Conservation (phyloP, 2,888 invertebrate species). For the Synergus itoensis region DNA sequence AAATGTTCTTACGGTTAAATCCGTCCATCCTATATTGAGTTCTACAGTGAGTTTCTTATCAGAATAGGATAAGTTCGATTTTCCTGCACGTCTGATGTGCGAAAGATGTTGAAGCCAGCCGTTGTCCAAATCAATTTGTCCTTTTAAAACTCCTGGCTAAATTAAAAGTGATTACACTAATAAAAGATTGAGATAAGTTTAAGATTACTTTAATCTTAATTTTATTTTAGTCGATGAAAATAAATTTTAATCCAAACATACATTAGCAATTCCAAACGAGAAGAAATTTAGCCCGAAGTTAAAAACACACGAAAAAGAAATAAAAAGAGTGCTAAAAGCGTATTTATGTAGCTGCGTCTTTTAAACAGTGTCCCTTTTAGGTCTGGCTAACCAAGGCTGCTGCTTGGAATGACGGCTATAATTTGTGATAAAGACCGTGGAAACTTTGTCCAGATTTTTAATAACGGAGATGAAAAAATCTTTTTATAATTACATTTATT, state of each 20-base stretch:
- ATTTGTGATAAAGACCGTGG: neutral
- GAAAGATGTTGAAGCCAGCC: conserved; percentile 66
- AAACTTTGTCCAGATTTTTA: conserved; percentile 4
- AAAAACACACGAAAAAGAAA: neutral
- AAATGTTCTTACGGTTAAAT: conserved; percentile 60
- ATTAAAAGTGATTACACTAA: conserved; percentile 11
- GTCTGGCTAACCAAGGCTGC: neutral
- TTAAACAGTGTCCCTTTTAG: neutral
- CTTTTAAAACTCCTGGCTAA: conserved; percentile 57
- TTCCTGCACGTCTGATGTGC: conserved; percentile 57
- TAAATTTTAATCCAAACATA: neutral
- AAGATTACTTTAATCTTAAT: neutral
- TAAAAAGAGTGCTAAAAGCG: neutral
- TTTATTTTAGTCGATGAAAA: neutral
- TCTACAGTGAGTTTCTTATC: conserved; percentile 55
- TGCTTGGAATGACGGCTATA: neutral
- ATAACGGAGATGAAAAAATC: neutral
- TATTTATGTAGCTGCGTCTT: neutral
- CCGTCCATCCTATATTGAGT: conserved; percentile 60
- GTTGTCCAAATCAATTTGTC: conserved; percentile 56
- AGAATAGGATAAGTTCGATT: conserved; percentile 54
- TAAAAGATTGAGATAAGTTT: neutral
- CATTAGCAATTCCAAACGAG: neutral
- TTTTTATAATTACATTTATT: neutral
- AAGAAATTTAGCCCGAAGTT: neutral